These are phyloP conservation scores for Sebastes diaconus DNA, from an alignment of 2,797 vertebrate species.

Conservation along the genomic window DNA sequence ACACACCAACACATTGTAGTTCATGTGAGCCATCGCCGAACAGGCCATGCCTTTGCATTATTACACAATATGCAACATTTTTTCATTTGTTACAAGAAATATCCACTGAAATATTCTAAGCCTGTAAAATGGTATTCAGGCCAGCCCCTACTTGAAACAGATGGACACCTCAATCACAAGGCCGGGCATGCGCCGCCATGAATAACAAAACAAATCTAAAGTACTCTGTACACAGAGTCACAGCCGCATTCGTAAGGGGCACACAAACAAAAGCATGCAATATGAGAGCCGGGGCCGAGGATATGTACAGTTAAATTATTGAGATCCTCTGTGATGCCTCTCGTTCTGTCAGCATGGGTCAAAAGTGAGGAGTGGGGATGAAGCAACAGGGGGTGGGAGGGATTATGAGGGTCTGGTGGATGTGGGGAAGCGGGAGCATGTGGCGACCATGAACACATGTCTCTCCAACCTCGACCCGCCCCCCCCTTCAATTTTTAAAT, in stretches of 20 bases:
- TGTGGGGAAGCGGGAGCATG: constrained; percentile 43
- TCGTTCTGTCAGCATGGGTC: constrained; percentile 67
- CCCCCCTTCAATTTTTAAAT: constrained; percentile 42
- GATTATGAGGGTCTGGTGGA: constrained; percentile 49
- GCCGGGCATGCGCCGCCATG: neutral
- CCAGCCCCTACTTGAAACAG: constrained; percentile 17
- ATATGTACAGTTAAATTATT: constrained; percentile 76
- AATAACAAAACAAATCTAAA: constrained; percentile 51
- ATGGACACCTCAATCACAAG: constrained; percentile 39
- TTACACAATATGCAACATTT: neutral
- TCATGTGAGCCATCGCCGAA: neutral
- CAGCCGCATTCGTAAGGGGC: neutral
- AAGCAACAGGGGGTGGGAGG: constrained; percentile 45
- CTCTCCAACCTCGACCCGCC: constrained; percentile 6
- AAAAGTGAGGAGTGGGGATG: constrained; percentile 44
- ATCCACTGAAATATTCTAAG: neutral
- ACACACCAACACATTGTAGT: neutral
- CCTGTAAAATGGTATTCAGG: neutral
- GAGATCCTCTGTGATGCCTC: constrained; percentile 63
- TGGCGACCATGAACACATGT: constrained; percentile 37
- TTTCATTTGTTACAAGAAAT: neutral
- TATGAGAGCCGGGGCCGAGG: constrained; percentile 47
- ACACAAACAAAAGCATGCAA: constrained; percentile 55
- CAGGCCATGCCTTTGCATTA: neutral
- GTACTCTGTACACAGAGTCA: constrained; percentile 14